A percentile compares a stretch with the other conserved stretches of the same genome.
Evolutionary conservation across 2,797 vertebrate genomes (phyloP).

Genomic region (Acipenser transmontanus): DNA sequence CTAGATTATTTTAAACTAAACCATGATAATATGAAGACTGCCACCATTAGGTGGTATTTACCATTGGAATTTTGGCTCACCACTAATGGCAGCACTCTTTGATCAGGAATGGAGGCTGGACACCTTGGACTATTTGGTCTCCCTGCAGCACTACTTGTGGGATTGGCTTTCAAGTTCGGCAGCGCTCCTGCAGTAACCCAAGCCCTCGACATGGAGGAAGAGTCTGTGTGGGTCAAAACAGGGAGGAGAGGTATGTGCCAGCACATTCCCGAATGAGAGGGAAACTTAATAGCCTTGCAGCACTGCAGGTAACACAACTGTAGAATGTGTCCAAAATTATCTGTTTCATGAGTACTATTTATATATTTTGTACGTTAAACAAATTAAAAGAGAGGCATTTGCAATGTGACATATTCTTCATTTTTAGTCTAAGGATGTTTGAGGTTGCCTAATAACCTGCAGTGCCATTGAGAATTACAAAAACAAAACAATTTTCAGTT

Average conservation of each 20-base stretch:
- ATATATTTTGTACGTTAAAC: no score
- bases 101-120: constrained; percentile 92
- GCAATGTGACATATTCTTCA: not conserved
- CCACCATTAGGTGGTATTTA: no score
- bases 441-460: constrained; percentile 42
- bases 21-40: no score
- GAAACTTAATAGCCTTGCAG: no score
- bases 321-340: no score
- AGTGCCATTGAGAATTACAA: constrained; percentile 18
- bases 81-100: constrained; percentile 14
- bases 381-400: no score
- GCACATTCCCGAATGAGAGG: no score
- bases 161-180: constrained; percentile 93
- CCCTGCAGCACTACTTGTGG: constrained; percentile 93
- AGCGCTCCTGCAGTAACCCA: constrained; percentile 93
- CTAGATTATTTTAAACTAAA: no score
- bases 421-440: constrained; percentile 33
- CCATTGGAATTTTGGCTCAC: not conserved
- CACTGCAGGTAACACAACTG: no score
- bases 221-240: constrained; percentile 93
- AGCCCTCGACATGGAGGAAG: constrained; percentile 86
- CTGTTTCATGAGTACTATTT: no score
- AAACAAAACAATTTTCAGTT: no score
- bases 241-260: constrained; percentile 76
- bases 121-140: constrained; percentile 91